These are phyloP conservation scores for Vultur gryphus DNA, from an alignment of 2,797 vertebrate species.

Conservation along the genomic window DNA sequence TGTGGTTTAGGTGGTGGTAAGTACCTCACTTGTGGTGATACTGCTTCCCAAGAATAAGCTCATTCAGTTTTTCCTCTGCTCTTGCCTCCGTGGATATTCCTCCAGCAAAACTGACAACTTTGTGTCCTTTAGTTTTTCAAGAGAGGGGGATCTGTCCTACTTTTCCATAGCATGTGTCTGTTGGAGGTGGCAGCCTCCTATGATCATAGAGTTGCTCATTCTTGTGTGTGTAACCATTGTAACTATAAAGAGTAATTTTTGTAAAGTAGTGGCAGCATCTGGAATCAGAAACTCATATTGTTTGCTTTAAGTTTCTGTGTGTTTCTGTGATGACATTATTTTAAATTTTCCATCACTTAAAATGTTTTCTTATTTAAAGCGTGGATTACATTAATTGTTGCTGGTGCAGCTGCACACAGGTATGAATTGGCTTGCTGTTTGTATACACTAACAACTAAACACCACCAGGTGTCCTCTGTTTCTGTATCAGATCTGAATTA, in stretches of 20 bases:
- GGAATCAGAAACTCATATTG: not conserved
- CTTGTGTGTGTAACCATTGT: not conserved
- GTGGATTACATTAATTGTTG: not conserved
- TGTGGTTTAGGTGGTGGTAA: not conserved
- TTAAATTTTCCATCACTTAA: not conserved
- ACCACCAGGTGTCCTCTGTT: slow-evolving; percentile 17
- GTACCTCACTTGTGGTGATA: rapidly evolving
- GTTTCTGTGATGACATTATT: not conserved
- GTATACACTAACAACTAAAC: not conserved
- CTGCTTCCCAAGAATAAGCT: not conserved
- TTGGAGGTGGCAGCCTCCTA: not conserved
- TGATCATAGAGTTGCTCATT: not conserved
- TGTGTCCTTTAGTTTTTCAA: not conserved
- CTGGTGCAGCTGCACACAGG: not conserved
- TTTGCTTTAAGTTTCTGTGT: not conserved
- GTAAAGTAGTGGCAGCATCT: not conserved
- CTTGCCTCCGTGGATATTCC: not conserved
- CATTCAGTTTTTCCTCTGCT: not conserved
- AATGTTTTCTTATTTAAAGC: not conserved
- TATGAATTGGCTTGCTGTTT: not conserved
- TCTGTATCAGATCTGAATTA: not conserved
- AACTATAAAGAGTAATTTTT: not conserved
- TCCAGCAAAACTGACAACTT: not conserved
- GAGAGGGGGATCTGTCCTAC: not conserved
- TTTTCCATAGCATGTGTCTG: not conserved